Base-by-base conservation (phyloP, 2,888 invertebrate species). In the Agriopis leucophaearia region DNA sequence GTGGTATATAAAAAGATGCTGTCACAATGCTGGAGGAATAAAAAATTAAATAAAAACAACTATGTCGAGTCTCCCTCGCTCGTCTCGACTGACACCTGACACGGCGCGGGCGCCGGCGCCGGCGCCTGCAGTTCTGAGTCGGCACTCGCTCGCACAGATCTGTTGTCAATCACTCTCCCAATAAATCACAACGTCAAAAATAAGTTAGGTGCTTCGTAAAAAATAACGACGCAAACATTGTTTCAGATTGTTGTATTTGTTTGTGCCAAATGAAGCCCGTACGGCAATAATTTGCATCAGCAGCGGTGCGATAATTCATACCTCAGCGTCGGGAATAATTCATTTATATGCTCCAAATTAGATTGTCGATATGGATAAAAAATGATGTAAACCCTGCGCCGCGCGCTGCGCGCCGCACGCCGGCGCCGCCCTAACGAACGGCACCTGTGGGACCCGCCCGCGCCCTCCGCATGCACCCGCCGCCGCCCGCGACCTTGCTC, bases 351-450 rank as follows among this genome's bases (percentile, higher is more conserved):
- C 35, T 27, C 48, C 16, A 52, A 61, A 66, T 66, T 61, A 66
- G 51, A 66, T 61, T 66, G 51, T 45, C 56, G 50, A 62, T 66
- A 62, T 66, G 27, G 61, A 56, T 66, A 65, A 66, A 61, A 66
- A 66, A 61, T 66, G 50, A 44, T 44, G 56, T 66, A 56, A 66
- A 66, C 56, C 50, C 38, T 42, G 45, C 36, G 50, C 16, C 38
- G 47, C n/a, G n/a, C 44, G n/a, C n/a, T n/a, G n/a, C n/a, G n/a
- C n/a, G n/a, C n/a, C n/a, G n/a, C n/a, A n/a, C n/a, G n/a, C 50
- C 38, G 42, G 45, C 36, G 50, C 16, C 38, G 47, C n/a, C 13
- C 44, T 61, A 66, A 66, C 60, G 66, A 51, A 66, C 56, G 56
- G 57, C 61, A 51, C 66, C 61, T 40, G 56, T 0, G 66, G 66